A percentile compares a stretch with the other conserved stretches of the same genome.
These are phyloP conservation scores for Trachymyrmex cornetzi DNA, from an alignment of 1,140 invertebrate species.

Conservation along the genomic window DNA sequence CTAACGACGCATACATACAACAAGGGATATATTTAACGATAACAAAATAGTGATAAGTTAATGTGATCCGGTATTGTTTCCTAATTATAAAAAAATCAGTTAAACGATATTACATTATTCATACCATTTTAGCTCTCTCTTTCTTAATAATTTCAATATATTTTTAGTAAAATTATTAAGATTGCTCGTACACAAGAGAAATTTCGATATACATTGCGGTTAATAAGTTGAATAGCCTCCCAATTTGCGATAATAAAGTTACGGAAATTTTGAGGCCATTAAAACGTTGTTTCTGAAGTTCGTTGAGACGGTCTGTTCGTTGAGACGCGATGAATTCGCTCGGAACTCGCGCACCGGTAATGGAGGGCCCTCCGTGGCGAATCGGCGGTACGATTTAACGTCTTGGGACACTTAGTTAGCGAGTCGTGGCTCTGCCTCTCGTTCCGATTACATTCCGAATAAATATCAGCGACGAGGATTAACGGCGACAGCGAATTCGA, in stretches of 20 bases:
- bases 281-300: conserved; percentile 41
- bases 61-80: conserved; percentile 21
- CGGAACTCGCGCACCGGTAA: conserved; percentile 46
- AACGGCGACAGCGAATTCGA: conserved; percentile 64
- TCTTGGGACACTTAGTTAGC: conserved; percentile 63
- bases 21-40: background rate
- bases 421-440: conserved; percentile 55
- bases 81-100: background rate
- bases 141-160: background rate
- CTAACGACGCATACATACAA: conserved; percentile 25
- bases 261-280: conserved; percentile 20
- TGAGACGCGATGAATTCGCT: conserved; percentile 36
- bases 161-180: background rate
- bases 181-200: background rate
- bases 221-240: conserved; percentile 10
- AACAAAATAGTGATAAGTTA: conserved; percentile 47
- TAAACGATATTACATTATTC: background rate
- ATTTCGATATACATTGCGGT: background rate
- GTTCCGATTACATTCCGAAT: conserved; percentile 61
- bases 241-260: conserved; percentile 33
- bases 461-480: conserved; percentile 64
- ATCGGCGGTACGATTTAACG: conserved; percentile 58
- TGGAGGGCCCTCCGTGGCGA: conserved; percentile 54
- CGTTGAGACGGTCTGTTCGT: background rate
- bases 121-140: background rate